Evolutionary conservation across 1,140 invertebrate genomes (phyloP).

Genomic region (Condylostylus longicornis): DNA sequence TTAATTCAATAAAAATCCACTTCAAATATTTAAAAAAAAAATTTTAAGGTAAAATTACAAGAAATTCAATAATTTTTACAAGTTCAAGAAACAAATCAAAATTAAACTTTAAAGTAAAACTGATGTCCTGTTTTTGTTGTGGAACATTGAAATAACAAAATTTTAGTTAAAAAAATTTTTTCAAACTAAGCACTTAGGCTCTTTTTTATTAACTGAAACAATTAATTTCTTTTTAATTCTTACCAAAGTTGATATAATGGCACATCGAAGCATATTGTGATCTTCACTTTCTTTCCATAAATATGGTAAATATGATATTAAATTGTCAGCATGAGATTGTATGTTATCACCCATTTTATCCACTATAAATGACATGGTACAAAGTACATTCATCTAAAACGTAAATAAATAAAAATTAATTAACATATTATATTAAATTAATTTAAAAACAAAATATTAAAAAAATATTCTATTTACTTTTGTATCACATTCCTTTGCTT

Average conservation of each 20-base stretch:
- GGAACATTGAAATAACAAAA: too few relatives aligned
- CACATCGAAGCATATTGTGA: slow-evolving; percentile 82
- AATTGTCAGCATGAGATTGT: slow-evolving; percentile 42
- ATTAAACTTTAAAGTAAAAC: too few relatives aligned
- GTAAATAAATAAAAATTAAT: too few relatives aligned
- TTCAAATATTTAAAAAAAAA: too few relatives aligned
- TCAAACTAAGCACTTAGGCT: too few relatives aligned
- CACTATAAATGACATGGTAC: slow-evolving; percentile 78
- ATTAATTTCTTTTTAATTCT: too few relatives aligned
- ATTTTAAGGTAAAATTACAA: too few relatives aligned
- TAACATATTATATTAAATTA: slow-evolving; percentile 8
- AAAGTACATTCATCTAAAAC: slow-evolving; percentile 67
- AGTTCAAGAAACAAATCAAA: background rate
- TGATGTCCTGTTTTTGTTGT: too few relatives aligned
- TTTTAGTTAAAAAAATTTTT: too few relatives aligned
- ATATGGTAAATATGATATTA: slow-evolving; percentile 69
- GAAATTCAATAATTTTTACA: too few relatives aligned
- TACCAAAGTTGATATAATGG: slow-evolving; percentile 73
- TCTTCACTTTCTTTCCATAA: slow-evolving; percentile 76
- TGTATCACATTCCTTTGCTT: slow-evolving; percentile 81
- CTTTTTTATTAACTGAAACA: too few relatives aligned
- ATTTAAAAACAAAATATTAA: background rate
- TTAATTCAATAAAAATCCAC: too few relatives aligned
- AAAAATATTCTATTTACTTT: slow-evolving; percentile 43
- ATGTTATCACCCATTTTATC: slow-evolving; percentile 68